A percentile compares a stretch with the other conserved stretches of the same genome.
phyloP scores from a whole-genome alignment of 2,113 vertebrate genomes.

The Recurvirostra avosetta region DNA sequence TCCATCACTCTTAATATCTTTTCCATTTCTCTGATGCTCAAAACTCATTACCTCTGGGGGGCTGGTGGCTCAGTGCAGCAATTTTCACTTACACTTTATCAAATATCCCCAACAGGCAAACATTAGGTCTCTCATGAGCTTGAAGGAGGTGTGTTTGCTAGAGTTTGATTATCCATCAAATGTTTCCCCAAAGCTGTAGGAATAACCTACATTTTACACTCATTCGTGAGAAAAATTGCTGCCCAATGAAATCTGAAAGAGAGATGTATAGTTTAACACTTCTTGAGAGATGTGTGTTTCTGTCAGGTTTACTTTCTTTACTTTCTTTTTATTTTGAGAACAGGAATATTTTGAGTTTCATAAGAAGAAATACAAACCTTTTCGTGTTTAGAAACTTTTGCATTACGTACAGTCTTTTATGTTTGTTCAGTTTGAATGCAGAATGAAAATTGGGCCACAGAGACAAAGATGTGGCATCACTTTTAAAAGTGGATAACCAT shows the following conservation, averaged over 20 bases:
- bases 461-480: neutral
- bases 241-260: neutral
- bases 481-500: neutral
- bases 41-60: neutral
- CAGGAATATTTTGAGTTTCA: neutral
- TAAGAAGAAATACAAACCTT: neutral
- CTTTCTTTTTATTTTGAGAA: neutral
- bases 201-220: neutral
- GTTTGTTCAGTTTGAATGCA: neutral
- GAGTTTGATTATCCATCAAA: slow-evolving; percentile 13
- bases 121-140: neutral
- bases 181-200: neutral
- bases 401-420: neutral
- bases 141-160: neutral
- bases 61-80: neutral
- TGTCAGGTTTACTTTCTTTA: neutral
- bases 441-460: neutral
- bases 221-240: neutral
- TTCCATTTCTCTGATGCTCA: neutral
- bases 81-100: slow-evolving; percentile 28
- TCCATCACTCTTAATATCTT: neutral
- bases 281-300: neutral
- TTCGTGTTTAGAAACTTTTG: neutral
- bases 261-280: neutral
- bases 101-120: neutral